Evolutionary conservation across 2,797 vertebrate genomes (phyloP), one percentile per base, ranked within the genome.

Genomic region (Rhynchotus rufescens): DNA sequence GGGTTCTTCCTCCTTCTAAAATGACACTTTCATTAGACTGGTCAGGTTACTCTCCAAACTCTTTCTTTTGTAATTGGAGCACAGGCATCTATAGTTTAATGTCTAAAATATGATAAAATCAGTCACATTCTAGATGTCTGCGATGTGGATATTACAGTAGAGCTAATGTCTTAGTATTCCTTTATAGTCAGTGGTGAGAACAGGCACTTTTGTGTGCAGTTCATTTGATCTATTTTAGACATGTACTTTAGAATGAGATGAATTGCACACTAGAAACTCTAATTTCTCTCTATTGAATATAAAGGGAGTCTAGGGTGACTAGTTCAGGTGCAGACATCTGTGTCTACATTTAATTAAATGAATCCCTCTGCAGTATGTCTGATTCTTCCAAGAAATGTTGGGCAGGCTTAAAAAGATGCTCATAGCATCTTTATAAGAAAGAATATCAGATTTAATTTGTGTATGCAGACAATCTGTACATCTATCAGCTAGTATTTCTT

Each of bases 161-260:
- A 62, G 45, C 22, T 85, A 86, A 88, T 92, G 92, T 80, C 94
- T 88, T 92, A 76, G 60, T 82, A 80, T 88, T 92, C 61, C 44
- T 86, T 94, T 95, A 85, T 56, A 93, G 84, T 71, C 66, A 80
- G 45, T 89, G 90, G 84, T 94, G 73, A 92, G 86, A 86, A 87
- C 67, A 93, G 82, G 22, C 92, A 90, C 93, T 95, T 96, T 95
- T 89, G 91, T 95, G 86, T 90, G 92, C 86, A 90, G 88, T 96
- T 94, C 88, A 80, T 94, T 95, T 95, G 94, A 95, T 96, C 94
- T 96, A 92, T 94, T 96, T 96, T 72, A 94, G 90, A 94, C 86
- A 75, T 80, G 76, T 92, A 87, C 90, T 94, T 96, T 92, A 94
- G 84, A 76, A 85, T 75, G 88, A 95, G 95, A 95, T 95, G 92